Base-by-base conservation (phyloP, 2,797 vertebrate species). In the Melopsittacus undulatus region DNA sequence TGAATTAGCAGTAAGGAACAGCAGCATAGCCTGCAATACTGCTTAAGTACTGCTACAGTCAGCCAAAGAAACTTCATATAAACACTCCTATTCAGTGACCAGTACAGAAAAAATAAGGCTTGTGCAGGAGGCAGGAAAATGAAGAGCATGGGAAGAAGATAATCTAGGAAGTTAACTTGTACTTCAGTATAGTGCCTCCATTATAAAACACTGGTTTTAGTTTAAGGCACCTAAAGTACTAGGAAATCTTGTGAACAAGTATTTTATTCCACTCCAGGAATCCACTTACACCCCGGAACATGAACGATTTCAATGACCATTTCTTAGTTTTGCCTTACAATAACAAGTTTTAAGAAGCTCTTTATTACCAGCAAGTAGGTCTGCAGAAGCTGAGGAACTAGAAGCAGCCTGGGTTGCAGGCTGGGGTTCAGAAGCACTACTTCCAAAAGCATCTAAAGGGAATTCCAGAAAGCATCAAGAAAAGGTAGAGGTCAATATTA, bases 321-420 rank as follows among this genome's bases (percentile, higher is more conserved):
- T 77, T 59, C 40, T 84, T 19, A 36, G 9, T 10, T 80, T 74
- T 77, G 68, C 38, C 32, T 15, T 73, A 82, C 76, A 91, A 40
- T 23, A 76, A 19, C 4, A 54, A 30, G 13, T 30, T 89, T 96
- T 73, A 49, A 75, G 68, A 49, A 94, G 83, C 80, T 93, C 70
- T 95, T 94, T 80, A 96, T 98, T 98, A 99, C 99, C 99, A 98
- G 99, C 98, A 96, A 99, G 98, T 94, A 99, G 98, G 97, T 99
- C 99, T 83, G 98, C 98, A 96, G 98, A 98, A 87, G 99, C 97
- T 94, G 98, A 98, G 57, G 98, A 98, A 95, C 97, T 98, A 97
- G 98, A 98, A 89, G 98, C 98, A 94, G 98, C 98, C 92, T 98
- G 98, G 91, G 98, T 97, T 97, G 98, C 87, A 91, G 98, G 98